These are phyloP conservation scores for Liasis olivaceus DNA, from an alignment of 2,797 vertebrate genomes.

Conservation along the genomic window DNA sequence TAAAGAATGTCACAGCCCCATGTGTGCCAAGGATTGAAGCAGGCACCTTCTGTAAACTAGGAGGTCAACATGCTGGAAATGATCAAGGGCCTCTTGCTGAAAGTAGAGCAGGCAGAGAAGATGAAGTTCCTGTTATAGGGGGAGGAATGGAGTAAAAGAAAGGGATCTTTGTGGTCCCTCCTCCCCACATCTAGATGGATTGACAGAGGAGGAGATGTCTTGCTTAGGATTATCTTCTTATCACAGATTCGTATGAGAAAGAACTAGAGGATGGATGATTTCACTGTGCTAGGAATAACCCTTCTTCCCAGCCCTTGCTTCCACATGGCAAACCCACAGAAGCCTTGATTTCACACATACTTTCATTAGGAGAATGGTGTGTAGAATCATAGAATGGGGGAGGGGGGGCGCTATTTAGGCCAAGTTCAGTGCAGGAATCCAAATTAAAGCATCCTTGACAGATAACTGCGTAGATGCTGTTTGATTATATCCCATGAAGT, in stretches of 20 bases:
- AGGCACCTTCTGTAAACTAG: not conserved
- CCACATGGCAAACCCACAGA: not conserved
- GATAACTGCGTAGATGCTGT: not conserved
- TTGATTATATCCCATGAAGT: not conserved
- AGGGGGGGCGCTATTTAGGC: not conserved
- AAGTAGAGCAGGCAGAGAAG: not conserved
- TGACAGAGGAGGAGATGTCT: not conserved
- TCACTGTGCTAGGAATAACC: not conserved
- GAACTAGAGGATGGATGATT: not conserved
- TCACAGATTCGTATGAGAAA: not conserved
- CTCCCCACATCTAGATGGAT: not conserved
- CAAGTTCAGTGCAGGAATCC: not conserved
- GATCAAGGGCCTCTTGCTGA: not conserved
- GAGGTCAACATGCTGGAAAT: not conserved
- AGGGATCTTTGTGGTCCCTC: not conserved
- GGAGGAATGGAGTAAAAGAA: not conserved
- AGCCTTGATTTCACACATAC: not conserved
- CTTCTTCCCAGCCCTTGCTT: not conserved
- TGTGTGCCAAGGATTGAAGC: not conserved
- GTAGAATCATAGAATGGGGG: not conserved
- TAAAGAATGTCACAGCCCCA: not conserved
- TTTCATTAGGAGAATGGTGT: not conserved
- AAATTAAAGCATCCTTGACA: not conserved
- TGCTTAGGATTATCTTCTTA: not conserved
- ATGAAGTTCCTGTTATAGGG: not conserved